Percentiles rank a stretch among this genome's conserved stretches.
Evolutionary conservation across 2,888 invertebrate species (phyloP).

Genomic region (Crossocerus cetratus): DNA sequence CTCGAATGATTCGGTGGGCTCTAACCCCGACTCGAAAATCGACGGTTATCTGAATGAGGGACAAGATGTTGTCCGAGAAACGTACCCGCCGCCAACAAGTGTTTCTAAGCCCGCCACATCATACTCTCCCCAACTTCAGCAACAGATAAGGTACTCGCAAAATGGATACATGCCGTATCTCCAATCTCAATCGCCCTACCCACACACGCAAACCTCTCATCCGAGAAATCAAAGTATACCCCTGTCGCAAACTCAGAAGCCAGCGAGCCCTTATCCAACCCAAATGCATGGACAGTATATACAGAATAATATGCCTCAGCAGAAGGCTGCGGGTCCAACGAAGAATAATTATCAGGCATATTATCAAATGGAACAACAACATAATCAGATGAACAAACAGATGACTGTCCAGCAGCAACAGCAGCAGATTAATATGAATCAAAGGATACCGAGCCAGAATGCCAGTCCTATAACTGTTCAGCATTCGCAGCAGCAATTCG

Average conservation of each 20-base stretch:
- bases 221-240: constrained; percentile 68
- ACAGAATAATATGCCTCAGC: constrained; percentile 59
- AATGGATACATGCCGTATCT: constrained; percentile 66
- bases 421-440: constrained; percentile 59
- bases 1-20: constrained; percentile 62
- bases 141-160: constrained; percentile 69
- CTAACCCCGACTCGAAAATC: constrained; percentile 63
- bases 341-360: constrained; percentile 69
- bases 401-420: constrained; percentile 63
- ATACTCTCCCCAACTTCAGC: constrained; percentile 67
- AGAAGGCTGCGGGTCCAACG: constrained; percentile 50
- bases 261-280: constrained; percentile 71
- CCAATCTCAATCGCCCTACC: constrained; percentile 57
- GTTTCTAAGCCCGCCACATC: constrained; percentile 56
- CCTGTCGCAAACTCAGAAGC: constrained; percentile 68
- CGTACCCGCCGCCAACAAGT: constrained; percentile 46
- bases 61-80: constrained; percentile 64
- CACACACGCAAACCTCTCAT: constrained; percentile 68
- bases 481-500: constrained; percentile 66
- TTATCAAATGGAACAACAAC: constrained; percentile 73
- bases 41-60: constrained; percentile 55
- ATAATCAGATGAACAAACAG: constrained; percentile 75
- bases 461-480: constrained; percentile 73
- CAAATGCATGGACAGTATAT: constrained; percentile 68
- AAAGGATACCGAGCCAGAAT: constrained; percentile 67